Base-by-base conservation (phyloP, 2,113 vertebrate species). In the Apteryx owenii region DNA sequence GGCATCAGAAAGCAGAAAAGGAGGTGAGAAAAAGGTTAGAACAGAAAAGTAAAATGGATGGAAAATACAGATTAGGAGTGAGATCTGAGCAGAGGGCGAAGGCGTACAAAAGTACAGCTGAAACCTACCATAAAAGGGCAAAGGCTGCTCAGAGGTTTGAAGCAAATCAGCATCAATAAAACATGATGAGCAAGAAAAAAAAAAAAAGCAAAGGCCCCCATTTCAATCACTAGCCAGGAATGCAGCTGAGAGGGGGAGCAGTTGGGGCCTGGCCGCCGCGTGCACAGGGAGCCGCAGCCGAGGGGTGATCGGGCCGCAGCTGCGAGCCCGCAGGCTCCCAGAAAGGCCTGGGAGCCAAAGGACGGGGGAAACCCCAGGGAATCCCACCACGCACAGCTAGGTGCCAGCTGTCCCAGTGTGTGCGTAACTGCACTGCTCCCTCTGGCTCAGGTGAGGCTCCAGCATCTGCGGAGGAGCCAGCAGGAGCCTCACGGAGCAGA, bases 141-240 rank as follows among this genome's bases (percentile, higher is more conserved):
- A 95, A 95, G 87, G 61, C 89, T 95, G 81, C 70, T 91, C 79
- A 60, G 87, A 93, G 75, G 44, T 95, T 95, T 95, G 95, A 97
- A 91, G 75, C 90, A 94, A 95, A 96, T 87, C 73, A 72, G 42
- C 89, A 95, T 97, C 92, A 97, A 96, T 95, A 97, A 98, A 98
- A 96, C 77, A 96, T 69, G 88, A 97, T 75, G 92, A 97, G 90
- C 90, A 95, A 90, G 94, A 17, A 31, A 29, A 95, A 92, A 95
- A 96, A 92, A 90, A 96, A 97, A 95, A 91, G 93, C 95, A 95
- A 94, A 94, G 95, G 92, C 42, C 51, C 73, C 54, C 69, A 80
- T 95, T 94, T 97, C 87, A 88, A 88, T 95, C 92, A 90, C 65
- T 89, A 94, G 77, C 64, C 44, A 91, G 85, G 80, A 68, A 88